Base-by-base conservation (phyloP, 2,797 vertebrate species). In the Sylvilagus floridanus region DNA sequence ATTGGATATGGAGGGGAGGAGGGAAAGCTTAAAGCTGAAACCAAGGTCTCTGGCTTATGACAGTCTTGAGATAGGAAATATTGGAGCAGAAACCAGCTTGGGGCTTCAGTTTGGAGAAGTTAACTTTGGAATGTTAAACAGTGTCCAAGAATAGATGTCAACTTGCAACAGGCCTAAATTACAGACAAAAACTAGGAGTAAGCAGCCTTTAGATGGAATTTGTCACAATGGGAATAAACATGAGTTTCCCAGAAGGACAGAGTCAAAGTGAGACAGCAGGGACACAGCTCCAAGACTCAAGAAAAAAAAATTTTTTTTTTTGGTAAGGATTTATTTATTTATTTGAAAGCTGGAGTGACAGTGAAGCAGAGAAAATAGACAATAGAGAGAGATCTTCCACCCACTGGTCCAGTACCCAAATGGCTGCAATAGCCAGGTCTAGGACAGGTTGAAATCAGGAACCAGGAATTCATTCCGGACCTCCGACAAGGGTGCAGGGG, bases 21-120 rank as follows among this genome's bases (percentile, higher is more conserved):
- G 65, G 42, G 17, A 82, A 68, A 93, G 82, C 11, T 47, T 76
- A 54, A 76, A 90, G 63, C 76, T 50, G 37, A 87, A 90, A 77
- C 28, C 14, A 57, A 72, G 17, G 35, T 30, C 54, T 71, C 69
- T 54, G 54, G 37, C 24, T 87, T 75, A 73, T 75, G 42, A 22
- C 16, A 65, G 30, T 63, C 30, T 42, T 57, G 76, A 77, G 35
- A 57, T 35, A 37, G 68, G 13, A 86, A 77, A 71, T 22, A 83
- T 1, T 86, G 28, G 26, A 37, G 63, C 35, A 69, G 50, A 91
- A 89, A 73, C 35, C 50, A 30, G 5, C 42, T 62, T 79, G 26
- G 22, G 28, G 21, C 68, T 82, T 75, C 82, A 75, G 9, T 78
- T 52, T 52, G 77, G 62, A 82, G 37, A 79, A 30, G 54, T 69